Evolutionary conservation across 2,113 vertebrate species (phyloP), one percentile per base, ranked within the genome.

Genomic region (Hippocampus guttulatus): DNA sequence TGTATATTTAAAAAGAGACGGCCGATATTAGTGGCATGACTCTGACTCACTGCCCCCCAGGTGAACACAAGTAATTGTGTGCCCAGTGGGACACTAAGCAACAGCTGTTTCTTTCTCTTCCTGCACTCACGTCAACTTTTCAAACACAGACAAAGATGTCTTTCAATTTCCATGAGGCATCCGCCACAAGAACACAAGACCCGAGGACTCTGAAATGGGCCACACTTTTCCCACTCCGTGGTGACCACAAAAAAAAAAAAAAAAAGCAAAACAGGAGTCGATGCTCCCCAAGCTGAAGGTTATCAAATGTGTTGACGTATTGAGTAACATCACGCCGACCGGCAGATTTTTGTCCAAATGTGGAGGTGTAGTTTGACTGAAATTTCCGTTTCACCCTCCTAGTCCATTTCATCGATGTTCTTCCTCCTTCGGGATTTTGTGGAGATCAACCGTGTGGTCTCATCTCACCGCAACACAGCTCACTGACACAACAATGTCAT

Each of bases 31-130:
- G 49, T 8, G 49, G 18, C 49, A 20, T 8, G 49, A 51, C 49
- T 8, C 5, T 21, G 49, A 51, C 52, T 55, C 52, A 10, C 21
- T 23, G 8, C 51, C 21, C 51, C 51, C 77, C 68, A 76, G 80
- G 81, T 83, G 74, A 85, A 78, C 74, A 77, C 78, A 74, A 73
- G 75, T 83, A 76, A 81, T 85, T 73, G 69, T 76, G 74, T 78
- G 72, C 79, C 84, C 83, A 72, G 72, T 70, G 79, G 73, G 77
- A 82, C 69, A 68, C 63, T 65, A 73, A 84, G 81, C 70, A 76
- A 63, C 52, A 86, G 81, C 81, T 84, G 84, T 72, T 79, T 85
- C 74, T 71, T 73, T 77, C 71, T 79, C 76, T 81, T 74, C 74
- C 52, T 71, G 45, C 70, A 10, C 65, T 79, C 62, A 70, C 77